Conservation (phyloP, 2,113 vertebrate genomes). For the Nannospalax galili region DNA sequence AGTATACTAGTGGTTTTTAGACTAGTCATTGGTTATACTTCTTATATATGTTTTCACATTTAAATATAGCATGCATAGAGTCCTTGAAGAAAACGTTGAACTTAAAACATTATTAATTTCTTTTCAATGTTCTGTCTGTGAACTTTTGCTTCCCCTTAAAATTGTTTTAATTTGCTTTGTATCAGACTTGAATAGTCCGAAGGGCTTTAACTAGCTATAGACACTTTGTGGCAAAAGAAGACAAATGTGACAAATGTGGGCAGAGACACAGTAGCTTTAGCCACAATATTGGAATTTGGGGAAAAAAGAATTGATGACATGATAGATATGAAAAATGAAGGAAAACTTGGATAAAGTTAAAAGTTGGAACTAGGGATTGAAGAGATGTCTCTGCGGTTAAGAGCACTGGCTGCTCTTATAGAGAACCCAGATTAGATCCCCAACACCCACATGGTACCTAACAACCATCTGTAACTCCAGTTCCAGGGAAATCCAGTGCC, state of each 20-base stretch:
- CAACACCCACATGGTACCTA: too few species aligned
- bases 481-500: too few species aligned
- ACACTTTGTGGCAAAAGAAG: conserved; percentile 8
- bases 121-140: background rate
- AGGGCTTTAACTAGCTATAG: background rate
- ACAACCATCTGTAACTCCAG: too few species aligned
- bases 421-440: too few species aligned
- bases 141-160: conserved; percentile 33
- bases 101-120: background rate
- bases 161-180: conserved; percentile 44
- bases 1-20: background rate
- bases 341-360: conserved; percentile 10
- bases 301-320: background rate
- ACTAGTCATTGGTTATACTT: background rate
- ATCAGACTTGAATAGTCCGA: conserved; percentile 1
- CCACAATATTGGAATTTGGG: background rate
- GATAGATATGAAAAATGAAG: background rate
- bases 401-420: too few species aligned
- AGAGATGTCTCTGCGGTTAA: too few species aligned
- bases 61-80: background rate
- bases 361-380: background rate
- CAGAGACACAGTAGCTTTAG: conserved; percentile 9
- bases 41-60: background rate
- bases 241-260: background rate
- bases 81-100: background rate